A percentile compares a stretch with the other conserved stretches of the same genome.
These are phyloP conservation scores for Hydrotaea cyrtoneurina DNA, from an alignment of 2,888 invertebrate genomes.

Conservation along the genomic window DNA sequence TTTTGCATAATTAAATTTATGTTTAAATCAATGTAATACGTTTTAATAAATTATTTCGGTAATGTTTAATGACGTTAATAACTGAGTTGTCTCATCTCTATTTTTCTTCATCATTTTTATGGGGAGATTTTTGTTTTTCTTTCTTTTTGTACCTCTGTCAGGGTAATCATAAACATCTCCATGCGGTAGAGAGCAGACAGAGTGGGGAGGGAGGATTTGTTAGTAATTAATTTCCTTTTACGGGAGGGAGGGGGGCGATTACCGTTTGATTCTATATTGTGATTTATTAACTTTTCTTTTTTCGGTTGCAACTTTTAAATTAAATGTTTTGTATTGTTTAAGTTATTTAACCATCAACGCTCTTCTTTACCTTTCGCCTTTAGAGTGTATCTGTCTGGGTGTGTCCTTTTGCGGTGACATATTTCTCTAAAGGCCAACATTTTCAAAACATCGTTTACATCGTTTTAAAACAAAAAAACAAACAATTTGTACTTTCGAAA, in stretches of 20 bases:
- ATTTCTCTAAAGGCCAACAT: conserved; percentile 51
- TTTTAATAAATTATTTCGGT: conserved; percentile 57
- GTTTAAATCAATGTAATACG: conserved; percentile 54
- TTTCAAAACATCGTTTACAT: conserved; percentile 74
- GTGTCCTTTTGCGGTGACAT: background rate
- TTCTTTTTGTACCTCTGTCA: background rate
- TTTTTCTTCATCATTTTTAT: background rate
- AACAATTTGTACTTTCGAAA: conserved; percentile 81
- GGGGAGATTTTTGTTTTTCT: background rate
- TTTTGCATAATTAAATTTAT: conserved; percentile 65
- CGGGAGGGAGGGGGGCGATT: no score
- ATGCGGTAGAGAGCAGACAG: background rate
- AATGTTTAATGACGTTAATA: conserved; percentile 58
- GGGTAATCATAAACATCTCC: background rate
- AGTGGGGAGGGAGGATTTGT: background rate
- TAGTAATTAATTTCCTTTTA: background rate
- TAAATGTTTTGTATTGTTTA: conserved; percentile 30
- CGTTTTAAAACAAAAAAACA: conserved; percentile 73
- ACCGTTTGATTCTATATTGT: background rate
- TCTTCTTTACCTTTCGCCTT: conserved; percentile 37
- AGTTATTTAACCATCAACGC: conserved; percentile 40
- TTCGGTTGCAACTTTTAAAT: background rate
- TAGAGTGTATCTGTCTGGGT: conserved; percentile 7
- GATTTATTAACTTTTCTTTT: background rate
- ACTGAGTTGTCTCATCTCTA: conserved; percentile 29